Evolutionary conservation across 2,113 vertebrate species (phyloP).

Genomic region (Polypterus bichir): DNA sequence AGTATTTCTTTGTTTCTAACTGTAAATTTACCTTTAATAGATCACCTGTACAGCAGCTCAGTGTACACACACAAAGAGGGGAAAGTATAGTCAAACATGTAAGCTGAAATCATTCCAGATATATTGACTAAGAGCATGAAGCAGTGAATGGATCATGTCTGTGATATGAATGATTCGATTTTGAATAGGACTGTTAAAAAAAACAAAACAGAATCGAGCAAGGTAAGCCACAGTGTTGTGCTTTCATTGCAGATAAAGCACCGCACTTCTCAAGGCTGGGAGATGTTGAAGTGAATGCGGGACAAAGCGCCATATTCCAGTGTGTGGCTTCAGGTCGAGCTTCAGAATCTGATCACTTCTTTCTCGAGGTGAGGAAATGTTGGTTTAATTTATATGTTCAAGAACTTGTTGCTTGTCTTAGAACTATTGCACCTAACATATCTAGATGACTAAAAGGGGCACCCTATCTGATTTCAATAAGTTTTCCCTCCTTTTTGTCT

Average conservation of each 20-base stretch:
- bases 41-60: too few species aligned
- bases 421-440: background rate
- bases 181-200: too few species aligned
- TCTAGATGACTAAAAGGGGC: background rate
- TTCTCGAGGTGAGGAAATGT: conserved; percentile 71
- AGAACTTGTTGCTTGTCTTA: background rate
- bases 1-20: too few species aligned
- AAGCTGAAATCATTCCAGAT: too few species aligned
- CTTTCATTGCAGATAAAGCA: conserved; percentile 64
- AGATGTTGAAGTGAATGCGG: conserved; percentile 89
- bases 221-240: too few species aligned
- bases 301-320: conserved; percentile 90
- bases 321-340: conserved; percentile 81
- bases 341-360: conserved; percentile 67
- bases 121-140: too few species aligned
- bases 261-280: conserved; percentile 90
- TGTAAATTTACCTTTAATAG: too few species aligned
- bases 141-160: too few species aligned
- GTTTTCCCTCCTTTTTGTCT: background rate
- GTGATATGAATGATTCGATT: too few species aligned
- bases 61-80: too few species aligned
- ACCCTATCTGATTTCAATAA: background rate
- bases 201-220: too few species aligned
- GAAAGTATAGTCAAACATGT: too few species aligned
- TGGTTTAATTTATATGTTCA: background rate